Percentiles rank a stretch among this genome's conserved stretches.
Conservation (phyloP, 2,888 invertebrate genomes). For the Kuschelorhynchus macadamiae region DNA sequence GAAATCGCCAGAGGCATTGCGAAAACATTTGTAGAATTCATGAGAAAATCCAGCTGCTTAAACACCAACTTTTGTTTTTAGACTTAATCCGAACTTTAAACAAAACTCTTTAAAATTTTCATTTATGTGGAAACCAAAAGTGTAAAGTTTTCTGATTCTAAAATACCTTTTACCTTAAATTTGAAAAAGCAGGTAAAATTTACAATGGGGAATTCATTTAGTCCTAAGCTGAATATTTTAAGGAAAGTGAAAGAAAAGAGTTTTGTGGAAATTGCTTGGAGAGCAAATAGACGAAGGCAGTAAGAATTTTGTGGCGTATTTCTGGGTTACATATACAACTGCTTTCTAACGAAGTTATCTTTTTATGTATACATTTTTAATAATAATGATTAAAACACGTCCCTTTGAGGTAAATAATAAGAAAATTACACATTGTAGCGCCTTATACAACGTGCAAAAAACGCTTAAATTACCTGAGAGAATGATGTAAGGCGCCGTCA, state of each 20-base stretch:
- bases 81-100: constrained; percentile 45
- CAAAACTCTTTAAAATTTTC: constrained; percentile 42
- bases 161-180: constrained; percentile 27
- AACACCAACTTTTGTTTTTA: constrained; percentile 57
- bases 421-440: too few relatives aligned
- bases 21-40: constrained; percentile 57
- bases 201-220: constrained; percentile 38
- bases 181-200: constrained; percentile 27
- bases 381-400: too few relatives aligned
- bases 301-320: too few relatives aligned
- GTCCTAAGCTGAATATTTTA: constrained; percentile 28
- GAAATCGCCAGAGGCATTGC: constrained; percentile 51
- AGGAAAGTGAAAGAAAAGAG: constrained; percentile 20
- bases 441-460: too few relatives aligned
- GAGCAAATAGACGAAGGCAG: too few relatives aligned
- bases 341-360: too few relatives aligned
- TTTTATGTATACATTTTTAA: too few relatives aligned
- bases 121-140: constrained; percentile 29
- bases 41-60: constrained; percentile 59
- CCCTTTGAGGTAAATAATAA: too few relatives aligned
- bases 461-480: too few relatives aligned
- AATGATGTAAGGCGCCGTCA: too few relatives aligned
- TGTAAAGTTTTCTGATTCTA: constrained; percentile 10
- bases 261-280: too few relatives aligned
- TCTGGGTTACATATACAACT: too few relatives aligned